Percentiles rank a stretch among this genome's conserved stretches.
These are phyloP conservation scores for Patagioenas fasciata DNA, from an alignment of 2,113 vertebrate genomes.

Conservation along the genomic window DNA sequence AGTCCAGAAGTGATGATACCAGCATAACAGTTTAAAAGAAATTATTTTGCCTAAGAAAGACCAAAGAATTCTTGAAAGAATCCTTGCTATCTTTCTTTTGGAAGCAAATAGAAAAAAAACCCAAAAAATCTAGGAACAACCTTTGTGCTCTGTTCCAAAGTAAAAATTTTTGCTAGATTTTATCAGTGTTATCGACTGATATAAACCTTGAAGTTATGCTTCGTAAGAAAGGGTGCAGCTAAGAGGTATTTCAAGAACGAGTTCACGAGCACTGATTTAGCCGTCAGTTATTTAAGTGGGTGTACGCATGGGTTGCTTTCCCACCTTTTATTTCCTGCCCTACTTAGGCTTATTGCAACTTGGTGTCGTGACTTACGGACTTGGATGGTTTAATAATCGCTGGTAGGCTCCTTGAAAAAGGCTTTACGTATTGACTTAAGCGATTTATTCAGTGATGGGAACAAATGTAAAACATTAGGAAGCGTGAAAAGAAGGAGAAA, in stretches of 20 bases:
- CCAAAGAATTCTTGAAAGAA: neutral
- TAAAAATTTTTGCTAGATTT: neutral
- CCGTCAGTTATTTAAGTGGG: neutral
- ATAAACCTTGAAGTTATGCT: rapidly evolving
- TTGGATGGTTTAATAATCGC: neutral
- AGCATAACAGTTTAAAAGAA: neutral
- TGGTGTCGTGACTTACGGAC: rapidly evolving
- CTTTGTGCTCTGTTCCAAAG: neutral
- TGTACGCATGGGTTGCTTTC: neutral
- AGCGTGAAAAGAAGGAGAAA: rapidly evolving
- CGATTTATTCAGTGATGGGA: neutral
- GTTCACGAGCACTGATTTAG: neutral
- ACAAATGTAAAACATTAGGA: rapidly evolving
- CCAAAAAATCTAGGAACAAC: neutral
- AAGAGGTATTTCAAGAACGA: neutral
- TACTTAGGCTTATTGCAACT: neutral
- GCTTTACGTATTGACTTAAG: rapidly evolving
- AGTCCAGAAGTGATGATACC: neutral
- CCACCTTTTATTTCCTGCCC: neutral
- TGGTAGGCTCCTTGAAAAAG: neutral
- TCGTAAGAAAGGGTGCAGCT: neutral
- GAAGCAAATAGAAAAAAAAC: too few relatives aligned
- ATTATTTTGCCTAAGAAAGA: neutral
- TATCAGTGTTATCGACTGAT: rapidly evolving
- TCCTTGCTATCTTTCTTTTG: neutral